Base-by-base conservation (phyloP, 1,140 invertebrate genomes). In the Trichonephila clavipes region DNA sequence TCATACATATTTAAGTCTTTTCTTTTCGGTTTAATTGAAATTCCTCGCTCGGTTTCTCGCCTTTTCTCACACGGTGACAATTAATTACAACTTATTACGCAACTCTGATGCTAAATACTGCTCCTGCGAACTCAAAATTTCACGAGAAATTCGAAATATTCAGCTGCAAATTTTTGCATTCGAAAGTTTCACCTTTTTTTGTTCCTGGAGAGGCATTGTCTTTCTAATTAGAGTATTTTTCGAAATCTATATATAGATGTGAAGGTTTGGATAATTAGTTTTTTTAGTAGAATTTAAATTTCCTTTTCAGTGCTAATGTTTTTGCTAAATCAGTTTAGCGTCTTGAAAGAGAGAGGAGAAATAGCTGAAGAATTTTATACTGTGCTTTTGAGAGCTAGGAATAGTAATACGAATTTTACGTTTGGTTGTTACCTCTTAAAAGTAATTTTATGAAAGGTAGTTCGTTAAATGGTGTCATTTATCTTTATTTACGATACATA, bases 1-100 rank as follows among this genome's bases (percentile, higher is more conserved):
- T 72, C 61, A 88, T 40, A 34, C 34, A 5, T 40, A 44, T 34
- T 19, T 34, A 86, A 18, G 51, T 62, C 8, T 24, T 87, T 87
- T 87, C 85, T 87, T 88, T 88, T 69, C 14, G 21, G n/a, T 66
- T 69, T 88, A 88, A 88, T 88, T 88, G 66, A 88, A 88, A 88
- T 88, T 88, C 87, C 64, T 88, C 24, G 4, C 85, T 0, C 51
- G 24, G 19, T 88, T 34, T 51, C 14, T 44, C n/a, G 6, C 83
- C 58, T 10, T 14, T 5, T 6, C n/a, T 21, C 40, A 69, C 64
- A 51, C 4, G 51, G 69, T 72, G 87, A 88, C 87, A 72, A 88
- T 88, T 69, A 44, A 88, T 88, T 88, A 88, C 64, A 44, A 62
- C 61, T 88, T 69, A 88, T 88, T 88, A 72, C 19, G 58, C 19